These are phyloP conservation scores for Sebastiscus albofasciatus DNA, from an alignment of 2,797 vertebrate species.

Conservation along the genomic window DNA sequence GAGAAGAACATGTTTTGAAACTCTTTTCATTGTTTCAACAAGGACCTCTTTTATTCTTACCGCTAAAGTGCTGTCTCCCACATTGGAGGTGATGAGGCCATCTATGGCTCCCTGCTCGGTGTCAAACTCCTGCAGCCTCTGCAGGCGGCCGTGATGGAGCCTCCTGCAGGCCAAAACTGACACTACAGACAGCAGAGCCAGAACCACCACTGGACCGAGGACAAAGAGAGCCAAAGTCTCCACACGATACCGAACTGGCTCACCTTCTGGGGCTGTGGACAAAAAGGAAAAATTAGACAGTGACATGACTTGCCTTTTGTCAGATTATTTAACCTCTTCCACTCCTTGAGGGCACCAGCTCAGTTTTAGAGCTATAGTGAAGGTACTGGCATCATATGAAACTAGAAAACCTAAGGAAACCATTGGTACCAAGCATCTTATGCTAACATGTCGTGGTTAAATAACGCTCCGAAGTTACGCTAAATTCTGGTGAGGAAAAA, in stretches of 20 bases:
- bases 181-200: slow-evolving; percentile 77
- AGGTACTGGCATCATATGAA: no score
- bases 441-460: no score
- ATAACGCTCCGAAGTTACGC: no score
- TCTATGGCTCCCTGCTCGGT: slow-evolving; percentile 83
- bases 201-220: slow-evolving; percentile 73
- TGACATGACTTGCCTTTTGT: background rate
- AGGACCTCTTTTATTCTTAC: slow-evolving; percentile 50
- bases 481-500: no score
- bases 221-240: slow-evolving; percentile 80
- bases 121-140: slow-evolving; percentile 82
- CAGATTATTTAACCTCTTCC: background rate
- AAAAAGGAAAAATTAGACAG: background rate
- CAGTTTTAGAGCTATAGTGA: no score
- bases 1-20: background rate
- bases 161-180: slow-evolving; percentile 80
- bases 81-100: slow-evolving; percentile 84
- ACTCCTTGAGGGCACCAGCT: no score
- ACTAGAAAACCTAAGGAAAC: no score
- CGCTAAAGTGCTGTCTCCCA: slow-evolving; percentile 86
- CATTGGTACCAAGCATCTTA: no score
- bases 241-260: slow-evolving; percentile 72
- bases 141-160: slow-evolving; percentile 79
- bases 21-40: background rate
- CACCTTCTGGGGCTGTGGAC: slow-evolving; percentile 70